Percentiles rank a stretch among this genome's conserved stretches.
These are phyloP conservation scores for Gobio gobio DNA, from an alignment of 2,113 vertebrate species.

Conservation along the genomic window DNA sequence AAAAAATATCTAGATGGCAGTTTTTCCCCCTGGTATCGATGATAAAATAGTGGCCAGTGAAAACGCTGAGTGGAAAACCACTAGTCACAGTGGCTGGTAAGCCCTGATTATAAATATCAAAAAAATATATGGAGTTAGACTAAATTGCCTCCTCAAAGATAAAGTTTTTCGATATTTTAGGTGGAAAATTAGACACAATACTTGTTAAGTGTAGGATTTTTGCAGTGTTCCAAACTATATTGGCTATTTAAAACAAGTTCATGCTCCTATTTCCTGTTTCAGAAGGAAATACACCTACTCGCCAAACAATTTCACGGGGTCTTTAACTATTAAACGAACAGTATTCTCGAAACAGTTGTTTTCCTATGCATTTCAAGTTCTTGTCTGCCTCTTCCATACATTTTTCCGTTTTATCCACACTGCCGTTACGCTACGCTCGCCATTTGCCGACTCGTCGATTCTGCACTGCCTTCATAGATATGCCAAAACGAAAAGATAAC, in stretches of 20 bases:
- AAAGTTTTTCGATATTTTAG: not conserved
- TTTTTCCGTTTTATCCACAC: not conserved
- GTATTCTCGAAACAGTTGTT: constrained; percentile 10
- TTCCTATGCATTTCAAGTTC: not conserved
- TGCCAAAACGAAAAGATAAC: constrained; percentile 4
- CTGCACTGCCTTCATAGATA: constrained; percentile 28
- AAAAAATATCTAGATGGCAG: too few species aligned
- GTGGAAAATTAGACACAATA: not conserved
- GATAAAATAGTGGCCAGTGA: too few species aligned
- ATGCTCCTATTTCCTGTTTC: not conserved
- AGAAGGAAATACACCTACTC: not conserved
- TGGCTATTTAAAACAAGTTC: not conserved
- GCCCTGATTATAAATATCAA: not conserved
- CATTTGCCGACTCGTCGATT: not conserved
- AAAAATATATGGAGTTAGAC: not conserved
- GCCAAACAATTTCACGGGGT: not conserved
- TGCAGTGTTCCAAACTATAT: not conserved
- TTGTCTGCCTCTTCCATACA: not conserved
- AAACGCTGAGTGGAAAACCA: too few species aligned
- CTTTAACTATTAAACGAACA: not conserved
- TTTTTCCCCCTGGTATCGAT: too few species aligned
- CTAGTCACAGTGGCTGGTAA: too few species aligned
- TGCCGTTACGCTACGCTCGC: not conserved
- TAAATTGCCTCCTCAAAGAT: not conserved
- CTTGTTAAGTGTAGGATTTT: not conserved